Evolutionary conservation across 2,113 vertebrate species (phyloP).

Genomic region (Brienomyrus brachyistius): DNA sequence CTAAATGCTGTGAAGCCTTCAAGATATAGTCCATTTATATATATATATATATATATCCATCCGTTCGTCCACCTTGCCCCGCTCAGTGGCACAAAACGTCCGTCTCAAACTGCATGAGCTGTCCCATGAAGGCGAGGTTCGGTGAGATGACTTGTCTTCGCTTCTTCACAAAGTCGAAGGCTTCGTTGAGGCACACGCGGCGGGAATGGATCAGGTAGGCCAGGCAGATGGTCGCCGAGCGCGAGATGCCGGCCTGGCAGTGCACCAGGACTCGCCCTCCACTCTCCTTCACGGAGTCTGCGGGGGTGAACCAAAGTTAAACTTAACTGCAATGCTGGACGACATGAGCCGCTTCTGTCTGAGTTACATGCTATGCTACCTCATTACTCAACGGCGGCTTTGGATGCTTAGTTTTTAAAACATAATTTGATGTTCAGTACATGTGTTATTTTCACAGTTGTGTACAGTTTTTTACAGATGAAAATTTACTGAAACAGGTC

Average conservation of each 20-base stretch:
- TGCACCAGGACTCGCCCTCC: constrained; percentile 65
- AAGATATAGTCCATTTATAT: not conserved
- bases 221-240: constrained; percentile 69
- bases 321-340: too few species aligned
- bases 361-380: too few species aligned
- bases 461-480: not conserved
- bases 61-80: constrained; percentile 23
- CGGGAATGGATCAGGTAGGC: constrained; percentile 64
- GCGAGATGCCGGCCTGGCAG: constrained; percentile 68
- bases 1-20: not conserved
- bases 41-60: not conserved
- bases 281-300: constrained; percentile 61
- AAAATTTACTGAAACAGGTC: not conserved
- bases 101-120: constrained; percentile 67
- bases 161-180: constrained; percentile 67
- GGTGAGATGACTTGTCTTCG: constrained; percentile 64
- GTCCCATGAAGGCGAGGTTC: constrained; percentile 68
- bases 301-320: not conserved
- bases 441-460: not conserved
- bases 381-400: not conserved
- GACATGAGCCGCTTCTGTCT: too few species aligned
- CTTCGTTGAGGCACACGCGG: constrained; percentile 60
- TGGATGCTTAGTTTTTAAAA: not conserved
- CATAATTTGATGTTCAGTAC: not conserved
- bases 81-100: constrained; percentile 57